Evolutionary conservation across 1,140 invertebrate genomes (phyloP), one percentile per base, ranked within the genome.

Genomic region (Spodoptera frugiperda): DNA sequence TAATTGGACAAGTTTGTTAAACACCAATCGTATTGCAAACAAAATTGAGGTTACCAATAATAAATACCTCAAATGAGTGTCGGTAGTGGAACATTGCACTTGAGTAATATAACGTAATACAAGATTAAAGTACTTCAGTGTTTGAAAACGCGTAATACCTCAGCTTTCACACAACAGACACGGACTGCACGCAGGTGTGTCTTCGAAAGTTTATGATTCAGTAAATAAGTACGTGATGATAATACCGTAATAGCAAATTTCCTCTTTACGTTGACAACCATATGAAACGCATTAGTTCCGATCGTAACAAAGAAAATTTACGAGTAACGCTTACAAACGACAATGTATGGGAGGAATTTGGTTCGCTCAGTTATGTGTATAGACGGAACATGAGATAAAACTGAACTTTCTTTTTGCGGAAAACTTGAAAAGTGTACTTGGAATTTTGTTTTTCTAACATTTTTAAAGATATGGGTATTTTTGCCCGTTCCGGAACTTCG

Each of bases 151-250:
- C 33, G 51, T 19, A 55, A 72, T 46, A 55, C 21, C 68, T 46
- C 11, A 17, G 55, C 68, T 72, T 72, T 72, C 68, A 57, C 68
- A 72, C 11, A 72, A 39, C 53, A 49, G 49, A 19, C 61, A 21
- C 11, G 44, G 10, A 73, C 49, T 73, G 71, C 61, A 59, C 30
- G 61, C 44, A 73, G 54, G 54, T 59, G 55, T 59, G 54, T 61
- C 71, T 30, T 61, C 39, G 54, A 73, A 73, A 73, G 39, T 48
- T 63, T 73, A 12, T 73, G 54, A 59, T 73, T 49, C 71, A 48
- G 68, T 72, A 72, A 53, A 53, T 54, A 54, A 72, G 68, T 72
- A 57, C 54, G 68, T 72, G 68, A 57, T 39, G 19, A 33, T 71
- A 46, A 5, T 21, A 30, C 12, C 17, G 53, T 25, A 55, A 44